Conservation (phyloP, 2,797 vertebrate genomes). For the Cyprinella venusta region DNA sequence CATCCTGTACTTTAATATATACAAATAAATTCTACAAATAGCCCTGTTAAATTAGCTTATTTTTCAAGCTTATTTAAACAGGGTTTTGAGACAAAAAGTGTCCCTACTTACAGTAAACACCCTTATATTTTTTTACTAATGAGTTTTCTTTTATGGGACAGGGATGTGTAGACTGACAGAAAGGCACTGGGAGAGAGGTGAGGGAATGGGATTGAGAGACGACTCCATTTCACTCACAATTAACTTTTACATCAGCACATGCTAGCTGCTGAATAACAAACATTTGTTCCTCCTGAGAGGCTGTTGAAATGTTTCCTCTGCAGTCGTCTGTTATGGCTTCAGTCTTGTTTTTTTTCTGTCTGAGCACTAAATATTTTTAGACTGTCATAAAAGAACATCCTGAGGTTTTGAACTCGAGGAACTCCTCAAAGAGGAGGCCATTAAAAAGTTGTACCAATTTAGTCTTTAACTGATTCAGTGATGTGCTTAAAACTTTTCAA, state of each 20-base stretch:
- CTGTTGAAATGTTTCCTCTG: slow-evolving; percentile 57
- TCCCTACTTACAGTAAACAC: slow-evolving; percentile 2
- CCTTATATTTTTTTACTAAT: slow-evolving; percentile 1
- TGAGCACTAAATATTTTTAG: slow-evolving; percentile 73
- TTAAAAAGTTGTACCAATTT: background rate
- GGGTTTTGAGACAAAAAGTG: background rate
- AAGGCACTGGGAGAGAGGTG: slow-evolving; percentile 33
- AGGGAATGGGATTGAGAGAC: slow-evolving; percentile 15
- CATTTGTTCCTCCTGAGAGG: slow-evolving; percentile 33
- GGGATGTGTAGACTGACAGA: background rate
- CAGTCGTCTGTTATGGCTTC: slow-evolving; percentile 68
- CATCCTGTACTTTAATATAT: too few relatives aligned
- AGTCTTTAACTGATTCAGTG: background rate
- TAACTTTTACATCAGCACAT: slow-evolving; percentile 42
- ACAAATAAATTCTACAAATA: background rate
- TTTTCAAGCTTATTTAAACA: background rate
- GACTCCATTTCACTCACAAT: slow-evolving; percentile 35
- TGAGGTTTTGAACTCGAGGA: slow-evolving; percentile 53
- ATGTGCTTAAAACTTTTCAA: background rate
- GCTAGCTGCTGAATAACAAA: slow-evolving; percentile 43
- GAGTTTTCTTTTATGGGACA: slow-evolving; percentile 6
- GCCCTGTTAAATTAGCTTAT: background rate
- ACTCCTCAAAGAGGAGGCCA: background rate
- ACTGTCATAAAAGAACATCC: slow-evolving; percentile 52
- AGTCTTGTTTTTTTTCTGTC: slow-evolving; percentile 65